Percentiles rank a stretch among this genome's conserved stretches.
phyloP scores from a whole-genome alignment of 2,113 vertebrate genomes.

The Platanista minor region DNA sequence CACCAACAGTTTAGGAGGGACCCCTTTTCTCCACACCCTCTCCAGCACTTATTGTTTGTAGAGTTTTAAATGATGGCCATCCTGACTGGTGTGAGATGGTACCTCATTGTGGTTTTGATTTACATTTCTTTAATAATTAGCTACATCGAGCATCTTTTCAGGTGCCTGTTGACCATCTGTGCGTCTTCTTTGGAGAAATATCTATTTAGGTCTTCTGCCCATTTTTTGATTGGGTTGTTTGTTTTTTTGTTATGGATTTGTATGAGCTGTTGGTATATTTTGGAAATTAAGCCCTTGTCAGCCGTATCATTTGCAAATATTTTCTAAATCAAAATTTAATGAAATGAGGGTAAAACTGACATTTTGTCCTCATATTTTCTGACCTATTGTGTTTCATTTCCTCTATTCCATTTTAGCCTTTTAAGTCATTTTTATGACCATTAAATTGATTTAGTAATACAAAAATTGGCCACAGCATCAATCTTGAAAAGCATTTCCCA shows the following conservation, averaged over 20 bases:
- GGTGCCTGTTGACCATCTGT: neutral
- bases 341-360: neutral
- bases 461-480: neutral
- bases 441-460: neutral
- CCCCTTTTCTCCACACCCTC: neutral
- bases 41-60: neutral
- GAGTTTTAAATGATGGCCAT: neutral
- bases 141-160: neutral
- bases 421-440: neutral
- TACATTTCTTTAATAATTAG: neutral
- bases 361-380: neutral
- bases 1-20: neutral
- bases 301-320: neutral
- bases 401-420: neutral
- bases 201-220: neutral
- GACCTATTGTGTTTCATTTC: neutral
- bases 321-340: neutral
- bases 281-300: neutral
- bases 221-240: neutral
- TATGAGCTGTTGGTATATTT: neutral
- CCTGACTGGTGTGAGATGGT: neutral
- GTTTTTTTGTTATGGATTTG: neutral
- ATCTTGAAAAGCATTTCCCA: neutral
- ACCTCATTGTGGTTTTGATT: neutral
- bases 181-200: neutral